phyloP scores from a whole-genome alignment of 2,113 vertebrate species.

The Prolemur simus region DNA sequence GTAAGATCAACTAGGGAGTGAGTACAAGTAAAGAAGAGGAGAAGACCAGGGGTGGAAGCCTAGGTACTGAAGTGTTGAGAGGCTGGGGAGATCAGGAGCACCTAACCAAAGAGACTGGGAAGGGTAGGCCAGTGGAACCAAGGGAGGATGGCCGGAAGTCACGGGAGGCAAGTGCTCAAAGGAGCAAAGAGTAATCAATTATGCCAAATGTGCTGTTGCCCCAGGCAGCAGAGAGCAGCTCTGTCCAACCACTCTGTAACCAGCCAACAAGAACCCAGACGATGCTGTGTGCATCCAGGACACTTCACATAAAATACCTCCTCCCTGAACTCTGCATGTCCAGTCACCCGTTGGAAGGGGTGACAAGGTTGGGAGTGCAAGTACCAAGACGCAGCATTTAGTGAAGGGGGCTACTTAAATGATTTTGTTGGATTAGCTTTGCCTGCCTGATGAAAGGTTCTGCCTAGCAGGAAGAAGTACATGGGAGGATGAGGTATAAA shows the following conservation, averaged over 20 bases:
- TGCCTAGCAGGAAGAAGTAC: neutral
- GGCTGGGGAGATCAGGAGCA: neutral
- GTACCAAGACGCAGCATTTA: neutral
- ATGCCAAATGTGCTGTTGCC: neutral
- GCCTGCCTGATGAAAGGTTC: constrained; percentile 14
- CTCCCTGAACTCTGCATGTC: neutral
- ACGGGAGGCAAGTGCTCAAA: neutral
- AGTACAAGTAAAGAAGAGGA: no score
- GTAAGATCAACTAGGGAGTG: neutral
- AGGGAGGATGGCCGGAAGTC: neutral
- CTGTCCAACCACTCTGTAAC: neutral
- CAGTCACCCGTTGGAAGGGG: neutral
- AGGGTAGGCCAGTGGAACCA: neutral
- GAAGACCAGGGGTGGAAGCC: neutral
- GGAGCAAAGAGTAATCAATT: neutral
- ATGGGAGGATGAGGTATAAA: neutral
- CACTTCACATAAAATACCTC: neutral
- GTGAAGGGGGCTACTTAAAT: neutral
- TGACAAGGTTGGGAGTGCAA: neutral
- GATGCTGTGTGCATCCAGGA: neutral
- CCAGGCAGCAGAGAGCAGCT: neutral
- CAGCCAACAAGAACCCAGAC: neutral
- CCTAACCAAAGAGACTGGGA: neutral
- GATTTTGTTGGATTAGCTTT: neutral
- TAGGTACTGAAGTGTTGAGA: neutral